Evolutionary conservation across 2,113 vertebrate genomes (phyloP).

Genomic region (Heptranchias perlo): DNA sequence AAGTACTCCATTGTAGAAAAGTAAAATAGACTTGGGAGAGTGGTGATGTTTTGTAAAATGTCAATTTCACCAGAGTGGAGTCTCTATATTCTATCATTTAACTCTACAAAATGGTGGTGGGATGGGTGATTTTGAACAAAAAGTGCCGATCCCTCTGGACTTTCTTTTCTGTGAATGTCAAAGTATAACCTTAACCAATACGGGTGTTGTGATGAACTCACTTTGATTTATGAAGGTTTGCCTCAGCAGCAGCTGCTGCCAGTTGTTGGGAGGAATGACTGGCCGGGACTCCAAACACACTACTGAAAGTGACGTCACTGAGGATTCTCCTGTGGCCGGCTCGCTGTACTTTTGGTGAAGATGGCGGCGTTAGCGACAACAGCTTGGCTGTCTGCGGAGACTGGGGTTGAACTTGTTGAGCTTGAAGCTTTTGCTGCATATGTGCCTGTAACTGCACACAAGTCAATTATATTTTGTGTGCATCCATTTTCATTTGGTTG

Average conservation of each 20-base stretch:
- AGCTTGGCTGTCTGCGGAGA: constrained; percentile 52
- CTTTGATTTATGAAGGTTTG: constrained; percentile 97
- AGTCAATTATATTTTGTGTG: neutral
- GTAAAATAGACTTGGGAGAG: neutral
- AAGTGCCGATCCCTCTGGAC: too few relatives aligned
- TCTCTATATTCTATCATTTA: neutral
- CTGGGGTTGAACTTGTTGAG: neutral
- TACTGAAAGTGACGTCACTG: constrained; percentile 93
- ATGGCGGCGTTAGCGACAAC: constrained; percentile 86
- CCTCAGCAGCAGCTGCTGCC: constrained; percentile 92
- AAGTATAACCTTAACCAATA: neutral
- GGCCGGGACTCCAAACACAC: constrained; percentile 88
- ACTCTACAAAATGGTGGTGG: neutral
- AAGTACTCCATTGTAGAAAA: neutral
- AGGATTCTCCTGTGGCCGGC: constrained; percentile 88
- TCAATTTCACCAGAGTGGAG: neutral
- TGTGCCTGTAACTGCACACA: constrained; percentile 17
- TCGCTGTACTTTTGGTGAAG: constrained; percentile 87
- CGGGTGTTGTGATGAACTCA: constrained; percentile 51
- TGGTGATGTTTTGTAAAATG: neutral
- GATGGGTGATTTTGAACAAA: neutral
- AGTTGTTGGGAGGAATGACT: constrained; percentile 95
- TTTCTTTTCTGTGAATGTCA: neutral
- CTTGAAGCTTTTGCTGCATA: neutral
- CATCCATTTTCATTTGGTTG: neutral